Percentiles rank a stretch among this genome's conserved stretches.
These are phyloP conservation scores for Lagenorhynchus albirostris DNA, from an alignment of 2,113 vertebrate genomes.

Conservation along the genomic window DNA sequence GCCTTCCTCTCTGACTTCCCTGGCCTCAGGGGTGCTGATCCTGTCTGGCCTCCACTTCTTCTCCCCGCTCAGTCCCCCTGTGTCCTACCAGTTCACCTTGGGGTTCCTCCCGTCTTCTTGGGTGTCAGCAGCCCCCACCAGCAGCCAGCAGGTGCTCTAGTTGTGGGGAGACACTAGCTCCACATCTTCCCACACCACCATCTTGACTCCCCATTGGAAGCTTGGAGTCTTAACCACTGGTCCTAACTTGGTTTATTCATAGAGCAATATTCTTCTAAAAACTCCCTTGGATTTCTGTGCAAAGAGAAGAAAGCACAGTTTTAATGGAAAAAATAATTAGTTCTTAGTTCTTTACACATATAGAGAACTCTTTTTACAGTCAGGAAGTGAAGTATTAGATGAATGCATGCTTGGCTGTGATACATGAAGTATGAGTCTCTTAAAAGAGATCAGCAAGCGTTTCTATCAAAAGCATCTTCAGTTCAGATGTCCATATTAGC, in stretches of 20 bases:
- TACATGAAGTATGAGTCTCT: background rate
- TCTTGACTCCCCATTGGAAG: too few species aligned
- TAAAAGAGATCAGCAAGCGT: background rate
- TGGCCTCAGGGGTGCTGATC: too few species aligned
- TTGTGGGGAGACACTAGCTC: too few species aligned
- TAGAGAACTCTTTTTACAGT: background rate
- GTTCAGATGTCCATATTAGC: background rate
- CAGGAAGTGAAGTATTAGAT: background rate
- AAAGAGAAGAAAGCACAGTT: background rate
- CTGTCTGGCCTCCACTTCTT: too few species aligned
- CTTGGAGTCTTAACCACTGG: too few species aligned
- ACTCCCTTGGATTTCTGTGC: background rate
- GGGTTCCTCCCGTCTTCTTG: too few species aligned
- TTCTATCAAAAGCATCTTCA: background rate
- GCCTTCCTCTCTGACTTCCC: too few species aligned
- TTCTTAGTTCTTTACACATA: background rate
- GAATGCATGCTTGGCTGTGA: background rate
- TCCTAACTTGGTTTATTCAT: background rate
- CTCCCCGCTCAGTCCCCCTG: too few species aligned
- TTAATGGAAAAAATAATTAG: background rate
- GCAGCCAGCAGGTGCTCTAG: too few species aligned
- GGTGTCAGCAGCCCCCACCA: too few species aligned
- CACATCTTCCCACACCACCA: too few species aligned
- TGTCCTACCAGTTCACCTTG: too few species aligned
- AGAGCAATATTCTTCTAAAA: background rate